Evolutionary conservation across 1,140 invertebrate species (phyloP).

Genomic region (Parapsyche elsis): DNA sequence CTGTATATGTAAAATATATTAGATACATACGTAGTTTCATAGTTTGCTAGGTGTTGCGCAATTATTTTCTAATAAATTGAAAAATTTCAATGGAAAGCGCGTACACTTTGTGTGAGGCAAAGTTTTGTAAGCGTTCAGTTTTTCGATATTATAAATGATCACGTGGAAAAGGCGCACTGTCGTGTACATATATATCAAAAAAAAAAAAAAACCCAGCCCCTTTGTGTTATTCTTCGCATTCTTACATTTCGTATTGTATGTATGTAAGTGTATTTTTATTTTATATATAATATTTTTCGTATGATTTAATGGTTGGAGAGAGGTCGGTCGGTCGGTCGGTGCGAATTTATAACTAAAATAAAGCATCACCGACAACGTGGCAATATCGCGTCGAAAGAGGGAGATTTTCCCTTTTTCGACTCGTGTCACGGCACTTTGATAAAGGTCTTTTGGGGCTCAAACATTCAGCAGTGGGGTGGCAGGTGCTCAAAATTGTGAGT

Average conservation of each 20-base stretch:
- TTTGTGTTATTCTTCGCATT: not conserved
- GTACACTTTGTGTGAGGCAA: not conserved
- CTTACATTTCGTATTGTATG: not conserved
- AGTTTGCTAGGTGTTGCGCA: not conserved
- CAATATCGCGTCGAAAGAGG: slow-evolving; percentile 4
- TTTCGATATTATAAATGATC: slow-evolving; percentile 1
- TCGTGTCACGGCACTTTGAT: slow-evolving; percentile 19
- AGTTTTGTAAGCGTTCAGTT: not conserved
- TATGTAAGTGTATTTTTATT: not conserved
- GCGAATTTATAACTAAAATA: slow-evolving; percentile 23
- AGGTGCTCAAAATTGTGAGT: slow-evolving; percentile 9
- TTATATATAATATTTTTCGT: not conserved
- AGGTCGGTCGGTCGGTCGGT: not conserved
- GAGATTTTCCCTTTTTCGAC: slow-evolving; percentile 1
- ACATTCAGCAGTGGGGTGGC: not conserved
- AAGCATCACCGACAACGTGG: not conserved
- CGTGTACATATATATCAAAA: not conserved
- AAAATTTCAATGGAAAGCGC: not conserved
- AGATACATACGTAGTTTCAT: no score
- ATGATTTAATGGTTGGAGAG: not conserved
- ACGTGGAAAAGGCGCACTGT: not conserved
- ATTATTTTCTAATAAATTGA: not conserved
- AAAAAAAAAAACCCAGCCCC: not conserved
- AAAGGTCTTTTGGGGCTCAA: not conserved
- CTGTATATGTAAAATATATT: not conserved